A percentile compares a stretch with the other conserved stretches of the same genome.
Evolutionary conservation across 2,888 invertebrate genomes (phyloP).

Genomic region (Ormia ochracea): DNA sequence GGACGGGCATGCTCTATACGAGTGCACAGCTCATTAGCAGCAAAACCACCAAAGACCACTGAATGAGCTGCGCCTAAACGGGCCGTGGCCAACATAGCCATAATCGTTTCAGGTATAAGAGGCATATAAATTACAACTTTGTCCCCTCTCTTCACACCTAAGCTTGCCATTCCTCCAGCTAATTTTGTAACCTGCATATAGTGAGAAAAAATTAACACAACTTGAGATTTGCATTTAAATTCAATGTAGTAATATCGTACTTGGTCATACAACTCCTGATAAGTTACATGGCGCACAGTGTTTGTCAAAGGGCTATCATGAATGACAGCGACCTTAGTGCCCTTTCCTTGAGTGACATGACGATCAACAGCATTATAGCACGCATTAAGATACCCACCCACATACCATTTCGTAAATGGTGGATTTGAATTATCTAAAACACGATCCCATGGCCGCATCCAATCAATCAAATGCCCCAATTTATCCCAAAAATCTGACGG

Average conservation of each 20-base stretch:
- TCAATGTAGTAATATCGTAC: conserved; percentile 76
- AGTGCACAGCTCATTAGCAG: conserved; percentile 89
- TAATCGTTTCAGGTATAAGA: conserved; percentile 91
- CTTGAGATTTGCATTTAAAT: not conserved
- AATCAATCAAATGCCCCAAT: conserved; percentile 84
- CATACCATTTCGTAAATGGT: conserved; percentile 93
- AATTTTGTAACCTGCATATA: conserved; percentile 78
- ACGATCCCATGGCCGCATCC: conserved; percentile 90
- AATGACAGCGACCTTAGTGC: conserved; percentile 88
- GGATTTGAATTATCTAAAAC: conserved; percentile 89
- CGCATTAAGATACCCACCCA: conserved; percentile 92
- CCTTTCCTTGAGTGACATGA: conserved; percentile 88
- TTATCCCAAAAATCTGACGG: conserved; percentile 93
- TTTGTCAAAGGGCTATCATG: conserved; percentile 94
- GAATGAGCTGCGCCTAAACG: conserved; percentile 95
- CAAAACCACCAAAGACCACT: conserved; percentile 96
- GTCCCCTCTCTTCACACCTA: conserved; percentile 90
- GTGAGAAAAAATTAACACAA: not conserved
- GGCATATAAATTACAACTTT: conserved; percentile 96
- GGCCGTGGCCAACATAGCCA: conserved; percentile 92
- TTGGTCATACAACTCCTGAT: conserved; percentile 87
- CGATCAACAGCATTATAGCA: conserved; percentile 95
- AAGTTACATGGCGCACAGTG: conserved; percentile 86
- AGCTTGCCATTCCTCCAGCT: conserved; percentile 86
- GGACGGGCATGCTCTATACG: conserved; percentile 93